Evolutionary conservation across 2,888 invertebrate genomes (phyloP).

Genomic region (Teleogryllus oceanicus): DNA sequence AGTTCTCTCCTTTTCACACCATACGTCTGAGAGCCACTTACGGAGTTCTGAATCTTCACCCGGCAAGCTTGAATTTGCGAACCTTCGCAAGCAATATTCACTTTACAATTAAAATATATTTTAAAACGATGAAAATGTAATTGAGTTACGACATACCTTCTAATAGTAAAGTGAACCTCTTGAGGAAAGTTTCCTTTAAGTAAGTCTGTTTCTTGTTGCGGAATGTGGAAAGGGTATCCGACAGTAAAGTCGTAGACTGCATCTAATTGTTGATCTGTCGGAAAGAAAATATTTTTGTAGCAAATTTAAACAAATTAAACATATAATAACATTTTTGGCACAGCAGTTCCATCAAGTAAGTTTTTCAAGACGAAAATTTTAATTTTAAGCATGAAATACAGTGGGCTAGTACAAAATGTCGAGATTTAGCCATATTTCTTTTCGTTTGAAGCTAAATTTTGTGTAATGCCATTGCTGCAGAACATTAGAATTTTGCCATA

Average conservation of each 20-base stretch:
- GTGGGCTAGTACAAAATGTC: too few species aligned
- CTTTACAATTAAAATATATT: constrained; percentile 22
- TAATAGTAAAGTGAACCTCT: constrained; percentile 72
- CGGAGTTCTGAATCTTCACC: constrained; percentile 55
- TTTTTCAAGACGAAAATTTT: too few species aligned
- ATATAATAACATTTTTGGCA: too few species aligned
- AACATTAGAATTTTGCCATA: too few species aligned
- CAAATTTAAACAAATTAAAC: too few species aligned
- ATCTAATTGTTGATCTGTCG: constrained; percentile 57
- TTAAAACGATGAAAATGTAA: not conserved
- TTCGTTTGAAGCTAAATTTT: too few species aligned
- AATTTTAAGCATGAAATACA: too few species aligned
- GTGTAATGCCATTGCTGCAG: too few species aligned
- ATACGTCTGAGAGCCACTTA: constrained; percentile 62
- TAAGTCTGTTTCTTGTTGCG: constrained; percentile 71
- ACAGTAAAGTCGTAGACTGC: constrained; percentile 84
- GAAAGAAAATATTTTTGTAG: constrained; percentile 23
- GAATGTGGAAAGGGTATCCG: constrained; percentile 72
- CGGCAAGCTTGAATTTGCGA: constrained; percentile 49
- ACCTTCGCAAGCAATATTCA: not conserved
- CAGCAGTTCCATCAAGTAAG: too few species aligned
- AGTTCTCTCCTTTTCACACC: constrained; percentile 63
- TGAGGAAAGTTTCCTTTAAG: constrained; percentile 67
- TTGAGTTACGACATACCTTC: constrained; percentile 52
- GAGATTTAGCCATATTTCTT: too few species aligned